Base-by-base conservation (phyloP, 2,888 invertebrate genomes). In the Rhagophthalmus giganteus region DNA sequence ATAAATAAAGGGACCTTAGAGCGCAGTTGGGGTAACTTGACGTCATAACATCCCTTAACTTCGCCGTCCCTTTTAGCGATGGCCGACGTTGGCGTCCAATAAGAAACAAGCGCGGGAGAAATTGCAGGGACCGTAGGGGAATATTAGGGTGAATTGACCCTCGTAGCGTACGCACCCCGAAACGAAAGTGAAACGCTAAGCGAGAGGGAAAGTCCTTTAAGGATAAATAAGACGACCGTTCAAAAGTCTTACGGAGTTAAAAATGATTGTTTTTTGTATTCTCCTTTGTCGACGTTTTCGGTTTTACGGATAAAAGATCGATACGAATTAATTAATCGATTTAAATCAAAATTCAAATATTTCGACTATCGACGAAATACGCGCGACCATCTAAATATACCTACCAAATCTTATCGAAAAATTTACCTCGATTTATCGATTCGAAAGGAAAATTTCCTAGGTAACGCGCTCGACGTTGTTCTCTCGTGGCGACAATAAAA, bases 21-120 rank as follows among this genome's bases (percentile, higher is more conserved):
- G 28, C 31, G 33, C 38, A 40, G 27, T 28, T 27, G 44, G 49
- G 52, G 54, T 55, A 47, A 41, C 35, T 52, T 59, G 58, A 61
- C 58, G 57, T 60, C 54, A 54, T 58, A 58, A 59, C 53, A 63
- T 62, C 59, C 61, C 63, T 59, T 54, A 45, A 54, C 39, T 51
- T 61, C 58, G 57, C 60, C 65, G 68, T 63, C 71, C 71, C 64
- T 58, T 65, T 67, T 66, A 51, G 63, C 58, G 64, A 72, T 72
- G 71, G 71, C 71, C 65, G 69, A 61, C 60, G 41, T 41, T 14
- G 30, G 38, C 51, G 57, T 51, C 66, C 69, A 63, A 66, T 65
- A 47, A 56, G 52, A 57, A 35, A 35, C 41, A 54, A 62, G 57
- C 63, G 64, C 66, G 65, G 66, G 62, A 65, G 65, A 62, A 58